A percentile compares a stretch with the other conserved stretches of the same genome.
phyloP scores from a whole-genome alignment of 2,113 vertebrate genomes.

The Oplegnathus fasciatus region DNA sequence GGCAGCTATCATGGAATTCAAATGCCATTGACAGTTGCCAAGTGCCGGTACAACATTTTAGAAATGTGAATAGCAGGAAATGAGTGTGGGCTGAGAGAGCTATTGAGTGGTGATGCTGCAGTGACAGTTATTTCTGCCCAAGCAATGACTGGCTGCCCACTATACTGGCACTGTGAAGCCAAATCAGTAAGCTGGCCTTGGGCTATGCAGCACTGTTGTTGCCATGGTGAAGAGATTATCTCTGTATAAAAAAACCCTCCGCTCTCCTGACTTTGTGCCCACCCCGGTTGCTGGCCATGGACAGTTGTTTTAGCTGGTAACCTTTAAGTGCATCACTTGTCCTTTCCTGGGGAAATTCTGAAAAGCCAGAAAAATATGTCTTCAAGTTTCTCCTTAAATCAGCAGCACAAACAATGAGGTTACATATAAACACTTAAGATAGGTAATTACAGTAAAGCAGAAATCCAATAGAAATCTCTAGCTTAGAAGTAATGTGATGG shows the following conservation, averaged over 20 bases:
- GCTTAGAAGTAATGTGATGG: not conserved
- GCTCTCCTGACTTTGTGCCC: slow-evolving; percentile 49
- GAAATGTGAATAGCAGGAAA: slow-evolving; percentile 67
- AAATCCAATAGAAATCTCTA: not conserved
- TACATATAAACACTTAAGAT: not conserved
- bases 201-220: slow-evolving; percentile 64
- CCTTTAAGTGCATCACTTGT: slow-evolving; percentile 41
- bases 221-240: slow-evolving; percentile 74
- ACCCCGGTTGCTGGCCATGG: not conserved
- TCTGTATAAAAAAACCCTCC: slow-evolving; percentile 32
- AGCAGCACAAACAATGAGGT: not conserved
- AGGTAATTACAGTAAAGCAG: too few relatives aligned
- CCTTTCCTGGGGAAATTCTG: not conserved
- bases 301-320: slow-evolving; percentile 53
- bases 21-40: slow-evolving; percentile 62
- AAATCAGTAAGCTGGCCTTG: slow-evolving; percentile 63
- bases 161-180: slow-evolving; percentile 49
- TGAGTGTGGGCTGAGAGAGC: slow-evolving; percentile 58
- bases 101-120: slow-evolving; percentile 58
- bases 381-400: not conserved
- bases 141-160: slow-evolving; percentile 67
- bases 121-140: slow-evolving; percentile 68
- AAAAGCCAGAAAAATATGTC: not conserved
- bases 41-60: slow-evolving; percentile 52
- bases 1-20: slow-evolving; percentile 54